phyloP scores from a whole-genome alignment of 1,140 invertebrate species.

The Tetraneura akinire region DNA sequence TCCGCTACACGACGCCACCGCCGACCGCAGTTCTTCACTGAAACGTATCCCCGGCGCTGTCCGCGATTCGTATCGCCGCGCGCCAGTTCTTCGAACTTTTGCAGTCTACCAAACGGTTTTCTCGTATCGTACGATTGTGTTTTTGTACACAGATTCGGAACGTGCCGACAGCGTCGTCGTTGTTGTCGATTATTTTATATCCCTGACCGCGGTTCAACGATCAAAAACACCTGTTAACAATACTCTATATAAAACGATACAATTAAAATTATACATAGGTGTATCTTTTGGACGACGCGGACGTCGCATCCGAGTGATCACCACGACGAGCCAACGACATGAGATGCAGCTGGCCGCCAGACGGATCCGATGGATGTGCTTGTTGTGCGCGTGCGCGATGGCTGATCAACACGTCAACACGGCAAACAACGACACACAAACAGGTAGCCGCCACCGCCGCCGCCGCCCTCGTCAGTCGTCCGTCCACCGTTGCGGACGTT shows the following conservation, averaged over 20 bases:
- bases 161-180: too few species aligned
- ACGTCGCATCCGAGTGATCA: background rate
- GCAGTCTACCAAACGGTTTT: too few species aligned
- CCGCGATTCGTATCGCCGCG: background rate
- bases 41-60: slow-evolving; percentile 23
- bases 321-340: slow-evolving; percentile 41
- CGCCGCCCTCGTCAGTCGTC: background rate
- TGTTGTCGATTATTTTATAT: too few species aligned
- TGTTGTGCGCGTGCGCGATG: slow-evolving; percentile 45
- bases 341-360: slow-evolving; percentile 47
- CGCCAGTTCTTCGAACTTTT: background rate
- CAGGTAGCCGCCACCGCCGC: slow-evolving; percentile 43
- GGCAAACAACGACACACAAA: slow-evolving; percentile 33
- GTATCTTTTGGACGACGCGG: background rate
- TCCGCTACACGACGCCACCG: background rate
- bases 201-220: too few species aligned
- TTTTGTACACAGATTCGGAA: too few species aligned
- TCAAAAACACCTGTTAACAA: too few species aligned
- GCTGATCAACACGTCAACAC: slow-evolving; percentile 32
- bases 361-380: slow-evolving; percentile 47
- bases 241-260: too few species aligned
- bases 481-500: background rate
- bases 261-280: too few species aligned
- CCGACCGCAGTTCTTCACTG: slow-evolving; percentile 6
- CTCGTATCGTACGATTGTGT: too few species aligned